Conservation (phyloP, 2,113 vertebrate species). For the Geococcyx californianus region DNA sequence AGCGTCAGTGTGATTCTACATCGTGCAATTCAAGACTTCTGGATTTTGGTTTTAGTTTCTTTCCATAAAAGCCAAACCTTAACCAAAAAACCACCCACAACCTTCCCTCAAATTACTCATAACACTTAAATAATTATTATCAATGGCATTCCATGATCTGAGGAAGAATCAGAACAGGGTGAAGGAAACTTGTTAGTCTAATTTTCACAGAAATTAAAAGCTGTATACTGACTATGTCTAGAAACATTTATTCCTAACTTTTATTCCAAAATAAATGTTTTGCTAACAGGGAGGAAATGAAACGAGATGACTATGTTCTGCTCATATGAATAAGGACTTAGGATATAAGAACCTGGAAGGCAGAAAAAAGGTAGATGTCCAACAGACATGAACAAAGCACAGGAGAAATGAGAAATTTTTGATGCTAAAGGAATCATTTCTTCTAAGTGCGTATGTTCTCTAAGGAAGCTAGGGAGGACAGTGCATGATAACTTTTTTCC, state of each 20-base stretch:
- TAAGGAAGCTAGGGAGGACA: not conserved
- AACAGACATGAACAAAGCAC: not conserved
- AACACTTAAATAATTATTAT: not conserved
- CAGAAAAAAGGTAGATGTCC: not conserved
- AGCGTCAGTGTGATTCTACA: not conserved
- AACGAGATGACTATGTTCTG: not conserved
- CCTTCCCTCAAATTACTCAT: not conserved
- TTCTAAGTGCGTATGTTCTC: not conserved
- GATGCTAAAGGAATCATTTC: not conserved
- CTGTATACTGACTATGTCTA: not conserved
- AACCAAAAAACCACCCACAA: not conserved
- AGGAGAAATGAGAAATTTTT: not conserved
- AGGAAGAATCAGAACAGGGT: not conserved
- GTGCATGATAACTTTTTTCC: not conserved
- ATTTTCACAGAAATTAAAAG: not conserved
- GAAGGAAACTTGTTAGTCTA: not conserved
- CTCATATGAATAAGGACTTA: not conserved
- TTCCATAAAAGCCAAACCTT: not conserved
- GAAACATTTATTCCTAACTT: not conserved
- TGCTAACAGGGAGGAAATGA: not conserved
- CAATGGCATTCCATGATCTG: not conserved
- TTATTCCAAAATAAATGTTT: not conserved
- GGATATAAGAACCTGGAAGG: not conserved
- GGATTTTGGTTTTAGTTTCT: not conserved
- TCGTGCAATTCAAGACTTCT: not conserved